These are phyloP conservation scores for Rhabdomys pumilio DNA, from an alignment of 2,797 vertebrate species.

Conservation along the genomic window DNA sequence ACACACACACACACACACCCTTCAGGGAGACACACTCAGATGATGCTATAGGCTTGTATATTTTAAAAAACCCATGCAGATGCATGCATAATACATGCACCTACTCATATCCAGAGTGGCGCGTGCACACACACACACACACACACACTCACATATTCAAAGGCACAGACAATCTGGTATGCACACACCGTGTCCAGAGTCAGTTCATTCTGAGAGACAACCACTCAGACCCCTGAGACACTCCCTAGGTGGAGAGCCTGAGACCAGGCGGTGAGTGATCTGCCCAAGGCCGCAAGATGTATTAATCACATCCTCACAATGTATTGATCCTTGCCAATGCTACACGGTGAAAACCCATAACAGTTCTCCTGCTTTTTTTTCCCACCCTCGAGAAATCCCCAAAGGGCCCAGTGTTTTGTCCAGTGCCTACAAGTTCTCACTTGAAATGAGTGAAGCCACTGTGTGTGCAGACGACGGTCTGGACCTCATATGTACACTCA, in stretches of 20 bases:
- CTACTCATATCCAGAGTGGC: neutral
- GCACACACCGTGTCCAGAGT: neutral
- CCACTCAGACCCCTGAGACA: neutral
- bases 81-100: neutral
- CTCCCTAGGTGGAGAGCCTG: neutral
- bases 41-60: neutral
- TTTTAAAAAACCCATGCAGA: constrained; percentile 15
- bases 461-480: neutral
- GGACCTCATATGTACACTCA: neutral
- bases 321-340: neutral
- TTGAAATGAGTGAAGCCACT: neutral
- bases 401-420: neutral
- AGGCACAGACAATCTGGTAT: neutral
- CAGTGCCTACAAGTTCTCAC: neutral
- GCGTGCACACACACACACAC: neutral
- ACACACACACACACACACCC: neutral
- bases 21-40: neutral
- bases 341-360: neutral
- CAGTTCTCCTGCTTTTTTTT: neutral
- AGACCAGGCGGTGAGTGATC: neutral
- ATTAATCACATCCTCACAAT: neutral
- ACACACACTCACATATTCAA: neutral
- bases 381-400: neutral
- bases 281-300: neutral
- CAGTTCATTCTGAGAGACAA: neutral